Base-by-base conservation (phyloP, 2,113 vertebrate genomes). In the Pituophis catenifer region DNA sequence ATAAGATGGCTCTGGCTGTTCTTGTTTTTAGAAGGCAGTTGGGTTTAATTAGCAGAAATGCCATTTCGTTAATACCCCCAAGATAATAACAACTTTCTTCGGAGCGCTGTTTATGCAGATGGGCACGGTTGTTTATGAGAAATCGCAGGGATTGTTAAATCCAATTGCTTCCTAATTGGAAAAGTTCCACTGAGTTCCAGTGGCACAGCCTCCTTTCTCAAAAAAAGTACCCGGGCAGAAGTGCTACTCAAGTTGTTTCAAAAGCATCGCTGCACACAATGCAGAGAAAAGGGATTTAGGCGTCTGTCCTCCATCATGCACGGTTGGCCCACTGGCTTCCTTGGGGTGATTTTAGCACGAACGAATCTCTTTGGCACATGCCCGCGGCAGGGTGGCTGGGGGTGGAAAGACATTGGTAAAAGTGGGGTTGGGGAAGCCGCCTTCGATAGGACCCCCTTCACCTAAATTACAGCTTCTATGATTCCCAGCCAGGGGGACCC, bases 311-410 rank as follows among this genome's bases (percentile, higher is more conserved):
- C 57, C 26, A 23, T 86, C 33, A 86, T 26, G 5, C 23, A 19
- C 3, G 1, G 17, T 12, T 12, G 50, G 3, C 50, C 50, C 21
- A 21, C 3, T 23, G 87, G 48, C 48, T 70, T 75, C 29, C 10
- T 38, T 44, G 7, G 50, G 26, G 29, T 13, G 44, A 65, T 8
- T 75, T 90, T 94, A 95, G 93, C 94, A 94, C 88, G 96, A 96
- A 96, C 95, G 93, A 95, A 90, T 85, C 44, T 17, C 24, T 52
- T 15, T n/a, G 15, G 13, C n/a, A 13, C 21, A 44, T 13, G 88
- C n/a, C 33, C 50, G 10, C n/a, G 15, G 33, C 65, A 1, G 1
- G 15, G 17, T 7, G 38, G 38, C 2, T 44, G 6, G 17, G 19
- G 57, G 15, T 5, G 55, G 55, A 17, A 19, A 38, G 33, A 3